A percentile compares a stretch with the other conserved stretches of the same genome.
Evolutionary conservation across 1,140 invertebrate genomes (phyloP).

Genomic region (Epicauta chinensis): DNA sequence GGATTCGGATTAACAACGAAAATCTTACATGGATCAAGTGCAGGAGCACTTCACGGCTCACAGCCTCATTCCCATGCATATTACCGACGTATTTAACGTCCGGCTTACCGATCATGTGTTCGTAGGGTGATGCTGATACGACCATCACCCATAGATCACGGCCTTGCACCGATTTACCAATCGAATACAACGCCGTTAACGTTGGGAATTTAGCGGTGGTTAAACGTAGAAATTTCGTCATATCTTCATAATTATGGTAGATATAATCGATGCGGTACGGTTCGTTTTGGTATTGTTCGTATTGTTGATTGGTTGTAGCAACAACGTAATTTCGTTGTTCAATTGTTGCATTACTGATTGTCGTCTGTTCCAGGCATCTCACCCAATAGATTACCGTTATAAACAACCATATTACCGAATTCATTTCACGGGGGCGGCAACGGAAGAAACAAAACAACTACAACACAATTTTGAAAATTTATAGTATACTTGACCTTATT

Average conservation of each 20-base stretch:
- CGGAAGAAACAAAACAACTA: no score
- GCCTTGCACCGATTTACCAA: slow-evolving; percentile 89
- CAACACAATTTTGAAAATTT: no score
- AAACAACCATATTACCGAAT: no score
- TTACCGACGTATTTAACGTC: slow-evolving; percentile 90
- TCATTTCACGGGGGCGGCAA: no score
- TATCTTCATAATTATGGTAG: slow-evolving; percentile 84
- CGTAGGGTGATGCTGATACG: slow-evolving; percentile 80
- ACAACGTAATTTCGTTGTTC: slow-evolving; percentile 19
- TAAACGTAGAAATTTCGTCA: slow-evolving; percentile 75
- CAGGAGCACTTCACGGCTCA: slow-evolving; percentile 79
- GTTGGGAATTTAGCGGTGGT: slow-evolving; percentile 75
- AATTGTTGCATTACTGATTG: slow-evolving; percentile 7
- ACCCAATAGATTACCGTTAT: no score
- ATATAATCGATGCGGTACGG: slow-evolving; percentile 60
- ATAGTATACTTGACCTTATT: no score
- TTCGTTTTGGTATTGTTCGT: background rate
- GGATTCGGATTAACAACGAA: background rate
- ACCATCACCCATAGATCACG: slow-evolving; percentile 94
- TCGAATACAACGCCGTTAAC: slow-evolving; percentile 82
- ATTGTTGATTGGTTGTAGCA: slow-evolving; percentile 6
- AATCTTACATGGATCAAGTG: slow-evolving; percentile 73
- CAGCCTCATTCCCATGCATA: slow-evolving; percentile 87
- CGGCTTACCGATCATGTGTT: slow-evolving; percentile 86
- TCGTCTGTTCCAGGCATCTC: no score